Evolutionary conservation across 2,888 invertebrate genomes (phyloP).

Genomic region (Agrochola macilenta): DNA sequence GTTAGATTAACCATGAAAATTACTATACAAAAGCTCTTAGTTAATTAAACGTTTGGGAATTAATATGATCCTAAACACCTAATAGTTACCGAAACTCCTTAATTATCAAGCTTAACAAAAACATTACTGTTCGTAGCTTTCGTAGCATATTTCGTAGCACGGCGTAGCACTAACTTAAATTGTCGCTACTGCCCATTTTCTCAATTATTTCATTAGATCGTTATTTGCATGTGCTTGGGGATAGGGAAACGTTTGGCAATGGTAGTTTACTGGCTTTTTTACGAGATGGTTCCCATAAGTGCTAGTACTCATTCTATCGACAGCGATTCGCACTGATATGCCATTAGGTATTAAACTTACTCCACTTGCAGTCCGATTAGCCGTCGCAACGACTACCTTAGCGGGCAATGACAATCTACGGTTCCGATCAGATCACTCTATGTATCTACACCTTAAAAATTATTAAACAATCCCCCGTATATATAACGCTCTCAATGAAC

Average conservation of each 20-base stretch:
- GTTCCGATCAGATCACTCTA: not conserved
- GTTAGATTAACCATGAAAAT: not conserved
- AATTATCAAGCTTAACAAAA: not conserved
- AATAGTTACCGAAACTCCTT: not conserved
- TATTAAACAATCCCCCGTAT: too few relatives aligned
- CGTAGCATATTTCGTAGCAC: constrained; percentile 55
- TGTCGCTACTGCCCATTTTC: not conserved
- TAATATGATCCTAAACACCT: not conserved
- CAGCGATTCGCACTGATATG: not conserved
- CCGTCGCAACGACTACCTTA: not conserved
- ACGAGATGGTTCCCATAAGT: not conserved
- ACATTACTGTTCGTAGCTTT: constrained; percentile 22
- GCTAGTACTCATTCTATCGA: not conserved
- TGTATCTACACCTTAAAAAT: not conserved
- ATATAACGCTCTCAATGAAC: too few relatives aligned
- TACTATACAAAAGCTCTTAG: not conserved
- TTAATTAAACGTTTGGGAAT: not conserved
- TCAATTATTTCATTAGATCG: not conserved
- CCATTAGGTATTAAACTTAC: not conserved
- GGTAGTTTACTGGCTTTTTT: not conserved
- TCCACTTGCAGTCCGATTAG: not conserved
- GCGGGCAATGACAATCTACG: not conserved
- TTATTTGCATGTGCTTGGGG: not conserved
- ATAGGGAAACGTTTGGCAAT: not conserved
- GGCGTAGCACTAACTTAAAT: constrained; percentile 11